Percentiles rank a stretch among this genome's conserved stretches.
Evolutionary conservation across 2,797 vertebrate species (phyloP).

Genomic region (Rhincodon typus): DNA sequence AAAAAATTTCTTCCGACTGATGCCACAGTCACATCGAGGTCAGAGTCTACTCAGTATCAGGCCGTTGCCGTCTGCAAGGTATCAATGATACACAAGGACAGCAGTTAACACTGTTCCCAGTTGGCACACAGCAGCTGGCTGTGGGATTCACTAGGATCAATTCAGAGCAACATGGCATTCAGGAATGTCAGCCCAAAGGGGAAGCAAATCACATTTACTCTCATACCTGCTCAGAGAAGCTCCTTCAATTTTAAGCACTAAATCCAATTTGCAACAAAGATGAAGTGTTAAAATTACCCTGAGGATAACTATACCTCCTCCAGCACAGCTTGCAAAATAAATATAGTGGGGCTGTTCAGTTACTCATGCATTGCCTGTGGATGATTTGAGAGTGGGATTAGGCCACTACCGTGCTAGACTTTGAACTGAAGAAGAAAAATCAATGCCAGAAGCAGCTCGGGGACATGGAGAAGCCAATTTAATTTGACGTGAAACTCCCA

Average conservation of each 20-base stretch:
- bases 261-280: background rate
- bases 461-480: background rate
- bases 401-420: background rate
- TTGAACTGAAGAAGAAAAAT: background rate
- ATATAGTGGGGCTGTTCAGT: background rate
- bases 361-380: background rate
- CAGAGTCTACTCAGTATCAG: background rate
- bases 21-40: background rate
- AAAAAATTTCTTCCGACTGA: background rate
- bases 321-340: background rate
- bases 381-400: background rate
- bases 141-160: background rate
- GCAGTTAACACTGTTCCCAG: background rate
- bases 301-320: background rate
- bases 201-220: background rate
- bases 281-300: background rate
- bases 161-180: background rate
- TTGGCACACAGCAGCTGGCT: background rate
- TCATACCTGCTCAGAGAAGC: no score
- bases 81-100: background rate
- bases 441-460: background rate
- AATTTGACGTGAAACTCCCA: background rate
- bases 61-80: background rate
- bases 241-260: background rate
- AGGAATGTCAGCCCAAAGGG: background rate